A percentile compares a stretch with the other conserved stretches of the same genome.
Conservation (phyloP, 2,113 vertebrate species). For the Dissostichus mawsoni region DNA sequence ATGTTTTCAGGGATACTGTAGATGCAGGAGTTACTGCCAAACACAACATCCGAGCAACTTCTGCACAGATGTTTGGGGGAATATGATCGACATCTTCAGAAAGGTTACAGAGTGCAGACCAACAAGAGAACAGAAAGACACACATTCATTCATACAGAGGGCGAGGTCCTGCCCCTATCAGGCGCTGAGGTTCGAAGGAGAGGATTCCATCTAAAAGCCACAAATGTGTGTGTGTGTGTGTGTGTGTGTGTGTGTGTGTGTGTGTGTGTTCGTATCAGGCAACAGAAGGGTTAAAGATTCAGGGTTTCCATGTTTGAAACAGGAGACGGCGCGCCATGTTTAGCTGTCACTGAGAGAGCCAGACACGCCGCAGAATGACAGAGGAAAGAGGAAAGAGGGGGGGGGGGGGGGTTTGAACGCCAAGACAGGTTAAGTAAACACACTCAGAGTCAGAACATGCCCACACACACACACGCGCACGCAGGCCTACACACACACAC, state of each 20-base stretch:
- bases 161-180: constrained; percentile 66
- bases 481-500: constrained; percentile 61
- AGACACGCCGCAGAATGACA: constrained; percentile 62
- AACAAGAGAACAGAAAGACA: constrained; percentile 50
- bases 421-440: constrained; percentile 78
- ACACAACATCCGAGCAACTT: constrained; percentile 21
- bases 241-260: constrained; percentile 33
- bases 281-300: constrained; percentile 47
- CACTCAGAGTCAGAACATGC: constrained; percentile 51
- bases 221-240: constrained; percentile 31
- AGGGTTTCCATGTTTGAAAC: constrained; percentile 69
- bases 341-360: constrained; percentile 69
- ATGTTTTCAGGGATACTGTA: constrained; percentile 21
- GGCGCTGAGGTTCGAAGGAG: constrained; percentile 71
- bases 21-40: constrained; percentile 33
- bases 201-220: constrained; percentile 78
- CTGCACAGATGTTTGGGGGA: constrained; percentile 37
- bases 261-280: constrained; percentile 23
- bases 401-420: constrained; percentile 45
- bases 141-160: constrained; percentile 52
- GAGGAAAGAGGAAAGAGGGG: neutral
- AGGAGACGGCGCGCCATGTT: constrained; percentile 60
- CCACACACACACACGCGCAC: constrained; percentile 25
- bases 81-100: constrained; percentile 51
- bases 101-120: constrained; percentile 65